Evolutionary conservation across 2,888 invertebrate species (phyloP), one percentile per base, ranked within the genome.

Genomic region (Harmothoe impar): DNA sequence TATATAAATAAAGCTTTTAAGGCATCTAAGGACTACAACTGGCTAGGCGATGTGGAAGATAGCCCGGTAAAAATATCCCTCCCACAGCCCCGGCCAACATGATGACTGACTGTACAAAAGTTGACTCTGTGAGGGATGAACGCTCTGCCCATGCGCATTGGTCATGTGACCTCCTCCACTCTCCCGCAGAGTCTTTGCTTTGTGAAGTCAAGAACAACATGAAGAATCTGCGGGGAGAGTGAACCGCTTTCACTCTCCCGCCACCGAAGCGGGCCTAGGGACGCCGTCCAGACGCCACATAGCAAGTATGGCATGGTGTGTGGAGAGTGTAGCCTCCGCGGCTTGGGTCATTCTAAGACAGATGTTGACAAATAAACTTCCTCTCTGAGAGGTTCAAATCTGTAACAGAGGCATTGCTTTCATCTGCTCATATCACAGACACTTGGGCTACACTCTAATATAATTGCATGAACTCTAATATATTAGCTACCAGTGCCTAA

Each of bases 71-170:
- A 86, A 86, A 86, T 86, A 89, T 89, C 89, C 89, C 89, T 89
- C 89, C 89, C 89, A 77, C 89, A 77, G 89, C 89, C 89, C 89
- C 89, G 77, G 89, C 52, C 72, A 43, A 89, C 89, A 89, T 89
- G 43, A 89, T 89, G 89, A 89, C 86, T 86, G 86, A 86, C 86
- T 86, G 86, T 86, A 86, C 86, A 56, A 56, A 86, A 86, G 52
- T 56, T 52, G n/a, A 86, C n/a, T 52, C 86, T 43, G 10, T 43
- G 43, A 25, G 31, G 10, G 12, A n/a, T 5, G 56, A 86, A 56
- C 52, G 86, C 52, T 56, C 52, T 86, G 86, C 86, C 25, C 86
- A 52, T 86, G 56, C 86, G 51, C 81, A 81, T 12, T 43, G 81
- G 81, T 81, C 81, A 81, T 81, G 81, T 81, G 81, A 81, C 81